phyloP scores from a whole-genome alignment of 2,888 invertebrate species.

The Criorhina ranunculi region DNA sequence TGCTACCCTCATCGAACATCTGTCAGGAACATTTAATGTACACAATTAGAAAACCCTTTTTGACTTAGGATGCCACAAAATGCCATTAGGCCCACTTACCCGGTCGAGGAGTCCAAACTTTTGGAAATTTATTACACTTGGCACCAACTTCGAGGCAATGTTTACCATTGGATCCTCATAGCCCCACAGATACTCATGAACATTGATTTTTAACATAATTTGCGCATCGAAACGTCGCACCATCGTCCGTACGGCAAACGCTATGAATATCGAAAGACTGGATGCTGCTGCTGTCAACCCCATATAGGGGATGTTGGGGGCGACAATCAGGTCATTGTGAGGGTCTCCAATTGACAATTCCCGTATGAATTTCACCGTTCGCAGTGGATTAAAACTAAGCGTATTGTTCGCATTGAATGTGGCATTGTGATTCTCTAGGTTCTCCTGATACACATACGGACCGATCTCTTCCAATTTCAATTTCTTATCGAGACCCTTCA shows the following conservation, averaged over 20 bases:
- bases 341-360: constrained; percentile 89
- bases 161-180: constrained; percentile 91
- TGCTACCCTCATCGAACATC: constrained; percentile 88
- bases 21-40: constrained; percentile 80
- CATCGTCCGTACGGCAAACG: constrained; percentile 87
- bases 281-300: constrained; percentile 82
- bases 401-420: constrained; percentile 88
- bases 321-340: constrained; percentile 86
- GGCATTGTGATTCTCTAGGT: constrained; percentile 88
- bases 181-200: constrained; percentile 92
- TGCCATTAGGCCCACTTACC: constrained; percentile 85
- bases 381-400: constrained; percentile 87
- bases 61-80: constrained; percentile 22
- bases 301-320: constrained; percentile 90
- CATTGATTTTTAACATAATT: constrained; percentile 87
- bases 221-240: constrained; percentile 86
- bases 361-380: constrained; percentile 86
- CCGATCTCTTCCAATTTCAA: constrained; percentile 90
- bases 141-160: constrained; percentile 89
- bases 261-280: constrained; percentile 84
- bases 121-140: constrained; percentile 92
- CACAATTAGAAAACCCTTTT: constrained; percentile 57
- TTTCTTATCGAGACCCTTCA: constrained; percentile 87
- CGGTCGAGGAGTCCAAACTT: constrained; percentile 92
- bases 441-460: constrained; percentile 92